Base-by-base conservation (phyloP, 1,140 invertebrate species). In the Zophobas morio region DNA sequence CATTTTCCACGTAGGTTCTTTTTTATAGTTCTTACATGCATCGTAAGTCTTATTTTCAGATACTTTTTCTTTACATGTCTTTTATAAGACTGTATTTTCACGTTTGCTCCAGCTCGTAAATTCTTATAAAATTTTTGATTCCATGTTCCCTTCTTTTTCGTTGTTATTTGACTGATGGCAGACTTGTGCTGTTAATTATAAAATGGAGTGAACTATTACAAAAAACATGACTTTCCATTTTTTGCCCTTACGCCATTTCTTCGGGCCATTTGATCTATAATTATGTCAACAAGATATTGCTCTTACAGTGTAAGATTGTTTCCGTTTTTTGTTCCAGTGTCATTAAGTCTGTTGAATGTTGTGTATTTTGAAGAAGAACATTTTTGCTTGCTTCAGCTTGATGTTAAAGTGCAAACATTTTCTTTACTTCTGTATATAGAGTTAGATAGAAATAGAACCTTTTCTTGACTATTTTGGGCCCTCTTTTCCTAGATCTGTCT, bases 371-470 rank as follows among this genome's bases (percentile, higher is more conserved):
- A 36, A 81, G 20, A 37, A 80, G 40, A 53, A 84, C 81, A 77
- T 60, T 80, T 78, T 81, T 83, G 8, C 72, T 80, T 66, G 76
- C 60, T 70, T 80, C 82, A 35, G 72, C 20, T 20, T 20, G 20
- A 20, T 20, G 20, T 20, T 20, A 20, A 20, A 20, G 20, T 20
- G 20, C 20, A 20, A 20, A 20, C 20, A 20, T 20, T 20, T 20
- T 20, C 20, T 20, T 78, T 4, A 46, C 81, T 83, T 81, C 70
- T 84, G 80, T 46, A 81, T 74, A 75, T 77, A 80, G 63, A 81
- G 77, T 37, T 51, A 77, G 79, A 70, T 78, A 78, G 80, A 42
- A 70, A 81, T 20, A 20, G 71, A 74, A 74, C 80, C 77, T 76
- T 83, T 81, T 32, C 78, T 82, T 80, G 34, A 34, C 70, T 36